Percentiles rank a stretch among this genome's conserved stretches.
Evolutionary conservation across 2,797 vertebrate genomes (phyloP).

Genomic region (Pagetopsis macropterus): DNA sequence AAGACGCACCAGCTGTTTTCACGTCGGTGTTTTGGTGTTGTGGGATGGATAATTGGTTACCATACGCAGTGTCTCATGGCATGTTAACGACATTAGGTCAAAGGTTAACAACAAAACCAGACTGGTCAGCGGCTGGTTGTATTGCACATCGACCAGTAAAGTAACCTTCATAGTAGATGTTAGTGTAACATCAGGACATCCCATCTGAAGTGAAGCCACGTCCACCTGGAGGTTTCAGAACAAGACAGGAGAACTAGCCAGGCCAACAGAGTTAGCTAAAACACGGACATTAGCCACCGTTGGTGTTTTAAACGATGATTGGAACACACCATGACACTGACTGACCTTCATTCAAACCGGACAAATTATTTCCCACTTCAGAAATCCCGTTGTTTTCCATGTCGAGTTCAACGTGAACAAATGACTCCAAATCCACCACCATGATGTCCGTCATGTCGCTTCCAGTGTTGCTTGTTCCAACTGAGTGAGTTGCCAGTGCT

Average conservation of each 20-base stretch:
- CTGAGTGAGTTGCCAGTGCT: neutral
- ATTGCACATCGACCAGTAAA: neutral
- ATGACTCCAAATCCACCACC: slow-evolving; percentile 48
- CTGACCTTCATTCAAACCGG: slow-evolving; percentile 43
- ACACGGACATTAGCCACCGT: neutral
- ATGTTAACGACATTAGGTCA: no score
- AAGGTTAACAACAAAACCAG: no score
- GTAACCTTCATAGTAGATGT: no score
- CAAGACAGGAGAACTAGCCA: neutral
- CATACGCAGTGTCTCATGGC: neutral
- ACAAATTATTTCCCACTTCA: neutral
- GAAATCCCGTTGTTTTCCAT: slow-evolving; percentile 1
- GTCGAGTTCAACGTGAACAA: slow-evolving; percentile 57
- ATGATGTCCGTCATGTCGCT: slow-evolving; percentile 10
- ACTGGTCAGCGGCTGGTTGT: neutral
- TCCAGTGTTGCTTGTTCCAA: neutral
- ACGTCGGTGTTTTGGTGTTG: neutral
- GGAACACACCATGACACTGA: slow-evolving; percentile 6
- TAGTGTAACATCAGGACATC: neutral
- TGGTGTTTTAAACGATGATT: neutral
- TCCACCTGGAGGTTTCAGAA: no score
- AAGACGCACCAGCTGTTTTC: neutral
- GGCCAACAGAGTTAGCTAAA: neutral
- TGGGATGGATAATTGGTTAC: neutral
- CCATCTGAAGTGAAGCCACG: no score